These are phyloP conservation scores for Chloroceryle aenea DNA, from an alignment of 2,113 vertebrate species.

Conservation along the genomic window DNA sequence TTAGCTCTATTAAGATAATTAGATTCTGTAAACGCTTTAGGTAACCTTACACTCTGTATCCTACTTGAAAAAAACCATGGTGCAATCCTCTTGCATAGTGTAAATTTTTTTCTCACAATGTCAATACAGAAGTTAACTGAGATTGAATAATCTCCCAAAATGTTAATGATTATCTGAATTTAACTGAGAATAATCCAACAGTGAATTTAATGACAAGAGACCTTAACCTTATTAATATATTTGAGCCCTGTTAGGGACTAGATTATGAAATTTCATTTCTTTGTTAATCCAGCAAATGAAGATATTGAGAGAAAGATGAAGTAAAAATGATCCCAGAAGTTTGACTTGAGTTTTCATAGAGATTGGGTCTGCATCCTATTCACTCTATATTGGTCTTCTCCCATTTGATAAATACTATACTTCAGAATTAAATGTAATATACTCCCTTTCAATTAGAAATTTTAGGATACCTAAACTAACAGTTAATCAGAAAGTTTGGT, in stretches of 20 bases:
- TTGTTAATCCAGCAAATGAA: background rate
- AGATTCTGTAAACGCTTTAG: background rate
- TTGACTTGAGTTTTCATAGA: background rate
- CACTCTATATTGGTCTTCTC: background rate
- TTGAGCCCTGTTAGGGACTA: background rate
- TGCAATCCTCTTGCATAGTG: background rate
- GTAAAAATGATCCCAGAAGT: background rate
- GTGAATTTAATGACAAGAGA: background rate
- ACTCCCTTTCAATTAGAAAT: background rate
- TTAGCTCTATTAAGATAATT: background rate
- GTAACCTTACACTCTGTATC: background rate
- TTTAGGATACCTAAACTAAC: background rate
- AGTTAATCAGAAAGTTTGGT: background rate
- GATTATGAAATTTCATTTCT: background rate
- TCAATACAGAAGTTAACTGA: background rate
- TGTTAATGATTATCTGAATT: background rate
- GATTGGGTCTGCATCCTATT: background rate
- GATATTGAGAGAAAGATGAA: background rate
- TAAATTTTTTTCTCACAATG: background rate
- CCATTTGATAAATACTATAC: background rate
- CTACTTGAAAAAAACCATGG: rapidly evolving
- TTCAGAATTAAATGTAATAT: background rate
- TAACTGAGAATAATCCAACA: background rate
- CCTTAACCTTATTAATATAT: background rate
- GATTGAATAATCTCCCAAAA: background rate